Evolutionary conservation across 2,113 vertebrate species (phyloP), one percentile per base, ranked within the genome.

Genomic region (Gasterosteus nipponicus): DNA sequence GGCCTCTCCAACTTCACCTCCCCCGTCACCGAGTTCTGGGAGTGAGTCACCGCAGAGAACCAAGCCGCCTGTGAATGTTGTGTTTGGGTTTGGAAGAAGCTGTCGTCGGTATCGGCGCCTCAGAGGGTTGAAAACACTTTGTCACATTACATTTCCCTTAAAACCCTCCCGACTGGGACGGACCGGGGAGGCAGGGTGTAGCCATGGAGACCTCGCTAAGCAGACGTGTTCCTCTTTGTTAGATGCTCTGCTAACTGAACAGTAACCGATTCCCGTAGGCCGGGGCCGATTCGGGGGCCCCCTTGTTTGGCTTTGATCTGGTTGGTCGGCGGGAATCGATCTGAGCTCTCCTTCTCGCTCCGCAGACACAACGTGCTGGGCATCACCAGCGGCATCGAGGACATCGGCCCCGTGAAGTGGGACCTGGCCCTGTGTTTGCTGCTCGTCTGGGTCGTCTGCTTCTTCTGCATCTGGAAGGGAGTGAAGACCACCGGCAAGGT

Each of bases 391-490:
- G 97, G 98, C 22, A 99, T 99, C 3, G 95, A 97, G 41, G 73
- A 97, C 0, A 86, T 96, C 0, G 98, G 98, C 18, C 80, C 93
- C 2, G 73, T 99, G 66, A 98, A 98, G 86, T 99, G 98, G 98
- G 98, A 99, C 88, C 93, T 99, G 57, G 97, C 97, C 0, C 93
- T 99, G 75, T 99, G 98, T 92, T 95, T 99, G 42, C 95, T 99
- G 54, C 92, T 96, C 0, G 95, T 98, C 85, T 99, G 98, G 98
- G 93, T 99, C 89, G 95, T 98, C 91, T 98, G 97, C 84, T 99
- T 99, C 93, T 99, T 99, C 94, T 99, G 97, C 93, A 99, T 99
- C 92, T 99, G 98, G 98, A 99, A 99, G 91, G 98, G 98, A 29
- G 96, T 99, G 84, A 97, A 96, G 86, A 97, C 97, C 74, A 99